Base-by-base conservation (phyloP, 2,888 invertebrate genomes). In the Sphinx pinastri region DNA sequence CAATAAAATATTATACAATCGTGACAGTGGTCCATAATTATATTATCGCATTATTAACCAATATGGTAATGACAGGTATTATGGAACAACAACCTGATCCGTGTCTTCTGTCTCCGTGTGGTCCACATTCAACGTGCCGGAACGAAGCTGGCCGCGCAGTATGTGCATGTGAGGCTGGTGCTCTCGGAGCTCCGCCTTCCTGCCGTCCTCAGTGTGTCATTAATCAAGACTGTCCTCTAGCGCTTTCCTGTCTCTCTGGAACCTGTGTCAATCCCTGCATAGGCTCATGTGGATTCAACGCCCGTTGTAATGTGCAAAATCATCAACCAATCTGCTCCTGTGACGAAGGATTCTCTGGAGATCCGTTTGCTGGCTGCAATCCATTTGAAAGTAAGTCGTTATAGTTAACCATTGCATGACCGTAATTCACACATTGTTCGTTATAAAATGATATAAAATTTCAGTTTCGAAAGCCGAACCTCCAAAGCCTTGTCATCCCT, bases 141-240 rank as follows among this genome's bases (percentile, higher is more conserved):
- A 94, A 94, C 49, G 96, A 96, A 74, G 93, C 94, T 63, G 95
- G 95, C 12, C 95, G 96, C 71, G 95, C 97, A 0, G 95, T 96
- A 0, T 97, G 97, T 83, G 95, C 96, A 0, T 97, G 97, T 80
- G 93, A 96, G 71, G 92, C 95, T 8, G 96, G 96, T 51, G 97
- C 96, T 92, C 93, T 96, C n/a, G 97, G 97, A 5, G 96, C 96
- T 0, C 97, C 97, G n/a, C 97, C 97, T 0, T 94, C 96, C 73
- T 97, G 97, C 79, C 95, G 97, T 68, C 97, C 97, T 0, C 96
- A 97, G 85, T 97, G 97, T 84, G 92, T 96, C 66, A 96, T 97
- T 79, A 96, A 97, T 83, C 96, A 96, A 84, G 97, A 97, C 80
- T 97, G 97, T 81, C 96, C 97, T 0, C 95, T 95, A 25, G 95